These are phyloP conservation scores for Sarcophilus harrisii DNA, from an alignment of 2,797 vertebrate genomes.

Conservation along the genomic window DNA sequence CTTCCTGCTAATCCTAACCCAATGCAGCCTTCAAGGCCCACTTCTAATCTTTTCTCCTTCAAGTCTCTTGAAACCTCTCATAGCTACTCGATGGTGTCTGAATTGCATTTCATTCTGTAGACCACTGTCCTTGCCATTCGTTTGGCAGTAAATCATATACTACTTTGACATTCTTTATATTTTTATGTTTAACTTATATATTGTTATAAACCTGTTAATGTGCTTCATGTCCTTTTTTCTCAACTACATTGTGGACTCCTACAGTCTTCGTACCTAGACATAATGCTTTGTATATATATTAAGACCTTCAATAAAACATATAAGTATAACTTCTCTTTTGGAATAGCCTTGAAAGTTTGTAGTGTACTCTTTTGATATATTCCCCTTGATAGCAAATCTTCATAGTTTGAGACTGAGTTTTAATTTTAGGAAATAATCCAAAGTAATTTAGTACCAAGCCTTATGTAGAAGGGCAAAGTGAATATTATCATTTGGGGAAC, in stretches of 20 bases:
- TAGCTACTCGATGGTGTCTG: background rate
- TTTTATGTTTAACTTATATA: constrained; percentile 16
- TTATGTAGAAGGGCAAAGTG: background rate
- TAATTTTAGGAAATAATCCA: background rate
- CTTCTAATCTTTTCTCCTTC: too few species aligned
- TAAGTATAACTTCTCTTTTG: background rate
- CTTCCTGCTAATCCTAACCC: background rate
- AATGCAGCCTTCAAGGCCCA: background rate
- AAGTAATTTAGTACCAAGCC: background rate
- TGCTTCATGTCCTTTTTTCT: constrained; percentile 26
- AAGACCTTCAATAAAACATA: background rate
- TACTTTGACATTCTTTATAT: constrained; percentile 24
- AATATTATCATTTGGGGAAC: background rate
- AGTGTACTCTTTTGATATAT: background rate
- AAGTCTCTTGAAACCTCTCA: too few species aligned
- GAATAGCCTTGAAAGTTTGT: background rate
- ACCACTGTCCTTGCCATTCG: background rate
- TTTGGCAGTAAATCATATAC: constrained; percentile 16
- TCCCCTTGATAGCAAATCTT: background rate
- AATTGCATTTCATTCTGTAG: background rate
- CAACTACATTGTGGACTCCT: constrained; percentile 27
- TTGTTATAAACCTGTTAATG: background rate
- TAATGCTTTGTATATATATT: constrained; percentile 46
- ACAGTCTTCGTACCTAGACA: background rate
- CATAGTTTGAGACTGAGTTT: background rate